Conservation (phyloP, 2,797 vertebrate species). For the Eupleurogrammus muticus region DNA sequence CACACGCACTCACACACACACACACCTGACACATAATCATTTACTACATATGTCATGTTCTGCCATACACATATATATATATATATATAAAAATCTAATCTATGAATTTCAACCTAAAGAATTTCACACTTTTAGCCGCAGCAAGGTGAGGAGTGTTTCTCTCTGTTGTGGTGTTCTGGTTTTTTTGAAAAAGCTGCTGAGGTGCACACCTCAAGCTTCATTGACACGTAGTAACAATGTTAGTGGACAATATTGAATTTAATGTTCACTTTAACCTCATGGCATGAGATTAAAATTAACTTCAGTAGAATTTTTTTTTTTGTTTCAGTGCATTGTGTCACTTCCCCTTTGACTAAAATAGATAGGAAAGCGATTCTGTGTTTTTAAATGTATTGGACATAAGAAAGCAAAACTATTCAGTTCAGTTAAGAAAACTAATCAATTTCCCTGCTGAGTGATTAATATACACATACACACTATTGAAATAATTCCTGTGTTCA, state of each 20-base stretch:
- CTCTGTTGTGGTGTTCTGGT: neutral
- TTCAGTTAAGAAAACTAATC: too few relatives aligned
- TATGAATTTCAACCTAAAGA: too few relatives aligned
- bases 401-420: too few relatives aligned
- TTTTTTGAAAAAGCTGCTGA: neutral
- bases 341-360: slow-evolving; percentile 33
- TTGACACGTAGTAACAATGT: neutral
- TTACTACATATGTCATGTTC: too few relatives aligned
- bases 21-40: too few relatives aligned
- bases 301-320: neutral
- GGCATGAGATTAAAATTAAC: neutral
- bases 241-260: neutral
- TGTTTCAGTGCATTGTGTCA: neutral
- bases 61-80: neutral
- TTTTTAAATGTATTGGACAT: neutral
- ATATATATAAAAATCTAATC: too few relatives aligned
- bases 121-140: too few relatives aligned
- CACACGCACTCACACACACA: slow-evolving; percentile 11
- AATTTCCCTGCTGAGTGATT: too few relatives aligned
- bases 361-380: neutral
- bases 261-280: too few relatives aligned
- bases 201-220: too few relatives aligned
- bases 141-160: neutral
- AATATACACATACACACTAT: too few relatives aligned
- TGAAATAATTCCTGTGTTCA: too few relatives aligned